Base-by-base conservation (phyloP, 2,888 invertebrate species). In the Cerastoderma edule region DNA sequence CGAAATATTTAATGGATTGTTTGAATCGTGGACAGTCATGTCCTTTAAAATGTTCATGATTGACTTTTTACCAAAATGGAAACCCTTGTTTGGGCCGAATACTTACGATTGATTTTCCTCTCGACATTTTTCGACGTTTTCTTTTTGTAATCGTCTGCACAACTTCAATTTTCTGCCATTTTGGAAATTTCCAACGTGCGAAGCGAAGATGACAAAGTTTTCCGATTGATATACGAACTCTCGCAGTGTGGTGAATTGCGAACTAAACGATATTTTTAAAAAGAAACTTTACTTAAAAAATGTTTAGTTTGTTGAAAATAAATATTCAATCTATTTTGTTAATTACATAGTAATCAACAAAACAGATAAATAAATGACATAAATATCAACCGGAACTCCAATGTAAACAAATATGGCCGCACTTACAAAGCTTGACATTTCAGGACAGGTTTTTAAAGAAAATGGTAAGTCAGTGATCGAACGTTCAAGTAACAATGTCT, bases 391-490 rank as follows among this genome's bases (percentile, higher is more conserved):
- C 54, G 67, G 71, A 70, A 69, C 71, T 73, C 81, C 69, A 83
- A 83, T 80, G 83, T 85, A 85, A 85, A 85, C 84, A 85, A 83
- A 74, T 44, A 85, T 85, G 85, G 85, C 85, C 22, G 65, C 85
- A 32, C 53, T 80, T 10, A 78, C 78, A 24, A 77, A 64, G 32
- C 30, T 84, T 30, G 82, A 84, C 28, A 56, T 85, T 30, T 33
- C 72, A 16, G 39, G 53, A 44, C 72, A 83, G 73, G 60, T 67
- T 77, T 82, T 76, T 75, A 73, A 19, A 27, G 57, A 54, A 50
- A 57, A 70, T 56, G 67, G 67, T 67, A n/a, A 3, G 44, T n/a
- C n/a, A n/a, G n/a, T n/a, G n/a, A n/a, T n/a, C n/a, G n/a, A n/a
- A n/a, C n/a, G n/a, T n/a, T n/a, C n/a, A n/a, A n/a, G n/a, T n/a